Percentiles rank a stretch among this genome's conserved stretches.
phyloP scores from a whole-genome alignment of 2,888 invertebrate species.

The Thera obeliscata region DNA sequence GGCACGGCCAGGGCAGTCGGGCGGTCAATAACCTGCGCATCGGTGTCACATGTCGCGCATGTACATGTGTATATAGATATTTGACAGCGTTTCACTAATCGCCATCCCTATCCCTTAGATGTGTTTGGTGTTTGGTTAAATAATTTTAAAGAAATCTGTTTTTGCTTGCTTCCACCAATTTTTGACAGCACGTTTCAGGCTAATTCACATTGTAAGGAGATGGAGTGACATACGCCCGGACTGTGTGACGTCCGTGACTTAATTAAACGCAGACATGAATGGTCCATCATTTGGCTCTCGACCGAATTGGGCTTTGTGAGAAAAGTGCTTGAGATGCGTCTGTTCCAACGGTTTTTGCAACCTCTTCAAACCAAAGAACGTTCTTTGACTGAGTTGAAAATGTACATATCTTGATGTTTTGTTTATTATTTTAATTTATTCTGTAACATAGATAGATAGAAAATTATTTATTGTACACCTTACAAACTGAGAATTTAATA shows the following conservation, averaged over 20 bases:
- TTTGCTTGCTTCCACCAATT: not conserved
- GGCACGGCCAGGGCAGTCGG: too few species aligned
- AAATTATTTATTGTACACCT: too few species aligned
- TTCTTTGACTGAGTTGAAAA: constrained; percentile 22
- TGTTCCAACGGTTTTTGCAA: constrained; percentile 21
- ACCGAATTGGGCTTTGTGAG: constrained; percentile 41
- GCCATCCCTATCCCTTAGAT: not conserved
- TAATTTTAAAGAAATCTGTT: not conserved
- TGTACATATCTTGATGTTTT: constrained; percentile 5
- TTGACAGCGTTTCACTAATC: too few species aligned
- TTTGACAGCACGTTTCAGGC: not conserved
- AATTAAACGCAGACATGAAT: constrained; percentile 65
- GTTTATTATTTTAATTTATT: not conserved
- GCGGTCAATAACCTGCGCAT: too few species aligned
- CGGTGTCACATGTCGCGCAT: too few species aligned
- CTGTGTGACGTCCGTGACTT: constrained; percentile 65
- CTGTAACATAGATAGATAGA: too few species aligned
- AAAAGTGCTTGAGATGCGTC: constrained; percentile 27
- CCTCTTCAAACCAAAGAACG: constrained; percentile 21
- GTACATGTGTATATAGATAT: too few species aligned
- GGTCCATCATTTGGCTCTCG: constrained; percentile 55
- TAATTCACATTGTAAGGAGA: constrained; percentile 6
- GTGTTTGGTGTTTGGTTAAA: not conserved
- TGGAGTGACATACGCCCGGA: constrained; percentile 5
- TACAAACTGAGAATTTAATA: too few species aligned